Base-by-base conservation (phyloP, 1,140 invertebrate species). In the Pantala flavescens region DNA sequence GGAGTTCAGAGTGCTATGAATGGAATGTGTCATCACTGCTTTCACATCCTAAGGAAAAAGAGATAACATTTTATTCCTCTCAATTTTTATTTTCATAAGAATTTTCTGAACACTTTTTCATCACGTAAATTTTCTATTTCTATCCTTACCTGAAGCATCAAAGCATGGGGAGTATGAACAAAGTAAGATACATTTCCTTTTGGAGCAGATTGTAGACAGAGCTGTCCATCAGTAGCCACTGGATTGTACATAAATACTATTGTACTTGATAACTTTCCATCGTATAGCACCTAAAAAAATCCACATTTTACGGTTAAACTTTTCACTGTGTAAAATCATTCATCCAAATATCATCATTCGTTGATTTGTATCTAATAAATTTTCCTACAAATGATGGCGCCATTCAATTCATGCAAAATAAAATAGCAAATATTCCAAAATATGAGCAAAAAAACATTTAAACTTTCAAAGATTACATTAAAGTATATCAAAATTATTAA, bases 181-280 rank as follows among this genome's bases (percentile, higher is more conserved):
- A 99, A 99, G 86, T 96, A 98, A 78, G 94, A 94, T 78, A 92
- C 87, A 84, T 98, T 98, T 82, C 95, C 94, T 88, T 98, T 98
- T 74, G 97, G 95, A 74, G 95, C 94, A 75, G 96, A 97, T 85
- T 99, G 97, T 75, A 99, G 88, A 87, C 97, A 99, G 71, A 99
- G 87, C 84, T 99, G 97, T 80, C 95, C 95, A 84, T 99, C 97
- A 63, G 94, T 96, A 73, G 98, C 97, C 79, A 99, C 97, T 72
- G 98, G 98, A 85, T 98, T 99, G 87, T 99, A 99, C 92, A 99
- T 98, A 84, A 99, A 99, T 79, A 99, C 95, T 81, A 99, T 95
- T 78, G 94, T 92, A 79, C 90, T 93, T 76, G 96, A 97, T 79
- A 99, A 85, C 85, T 97, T 98, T 76, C 97, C 97, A 85, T 99